Conservation (phyloP, 1,140 invertebrate species). For the Drosophila arizonae region DNA sequence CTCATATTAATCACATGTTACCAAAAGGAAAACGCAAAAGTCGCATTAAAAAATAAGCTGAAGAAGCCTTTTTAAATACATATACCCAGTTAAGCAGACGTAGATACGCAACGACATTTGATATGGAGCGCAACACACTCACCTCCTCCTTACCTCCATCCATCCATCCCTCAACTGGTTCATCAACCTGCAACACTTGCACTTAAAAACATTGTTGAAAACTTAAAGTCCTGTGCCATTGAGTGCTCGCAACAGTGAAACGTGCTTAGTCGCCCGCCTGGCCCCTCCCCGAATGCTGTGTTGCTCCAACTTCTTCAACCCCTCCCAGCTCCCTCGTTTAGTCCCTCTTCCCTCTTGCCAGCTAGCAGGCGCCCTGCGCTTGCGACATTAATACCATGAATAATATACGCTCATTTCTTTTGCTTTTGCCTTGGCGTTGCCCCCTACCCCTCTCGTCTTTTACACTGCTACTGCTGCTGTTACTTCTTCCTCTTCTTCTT, state of each 20-base stretch:
- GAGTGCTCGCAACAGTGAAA: constrained; percentile 19
- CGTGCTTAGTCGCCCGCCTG: constrained; percentile 13
- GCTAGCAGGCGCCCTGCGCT: constrained; percentile 8
- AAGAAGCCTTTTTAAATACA: constrained; percentile 18
- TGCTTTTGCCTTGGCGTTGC: constrained; percentile 52
- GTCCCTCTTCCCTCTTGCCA: not conserved
- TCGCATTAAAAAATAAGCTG: constrained; percentile 4
- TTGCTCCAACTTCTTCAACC: not conserved
- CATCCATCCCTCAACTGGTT: constrained; percentile 33
- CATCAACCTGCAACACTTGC: constrained; percentile 59
- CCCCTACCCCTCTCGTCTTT: constrained; percentile 11
- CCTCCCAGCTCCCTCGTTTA: not conserved
- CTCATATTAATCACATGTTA: constrained; percentile 4
- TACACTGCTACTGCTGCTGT: not conserved
- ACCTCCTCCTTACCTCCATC: not conserved
- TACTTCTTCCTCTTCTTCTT: constrained; percentile 24
- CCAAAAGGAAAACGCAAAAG: not conserved
- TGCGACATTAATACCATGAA: constrained; percentile 77
- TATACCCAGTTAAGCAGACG: constrained; percentile 13
- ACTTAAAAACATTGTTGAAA: constrained; percentile 35
- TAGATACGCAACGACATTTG: constrained; percentile 18
- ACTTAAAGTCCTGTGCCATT: constrained; percentile 40
- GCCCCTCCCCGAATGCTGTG: not conserved
- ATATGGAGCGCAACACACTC: not conserved
- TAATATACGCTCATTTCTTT: constrained; percentile 78